A percentile compares a stretch with the other conserved stretches of the same genome.
Evolutionary conservation across 2,113 vertebrate genomes (phyloP).

Genomic region (Microcebus tavaratra): DNA sequence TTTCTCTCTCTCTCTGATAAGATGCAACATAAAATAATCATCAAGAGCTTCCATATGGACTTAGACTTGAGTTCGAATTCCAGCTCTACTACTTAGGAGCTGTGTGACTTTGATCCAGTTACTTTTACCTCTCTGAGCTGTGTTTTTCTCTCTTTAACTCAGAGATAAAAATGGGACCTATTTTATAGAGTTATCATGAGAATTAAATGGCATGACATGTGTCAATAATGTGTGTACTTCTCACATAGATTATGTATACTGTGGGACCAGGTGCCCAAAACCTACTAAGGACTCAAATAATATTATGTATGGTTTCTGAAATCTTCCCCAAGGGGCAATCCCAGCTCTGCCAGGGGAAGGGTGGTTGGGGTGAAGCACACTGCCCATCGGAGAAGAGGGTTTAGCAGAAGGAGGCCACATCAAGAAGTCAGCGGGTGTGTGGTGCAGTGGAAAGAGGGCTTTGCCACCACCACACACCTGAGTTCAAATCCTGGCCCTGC

Average conservation of each 20-base stretch:
- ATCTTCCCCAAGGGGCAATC: not conserved
- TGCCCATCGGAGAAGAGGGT: not conserved
- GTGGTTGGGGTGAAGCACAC: too few species aligned
- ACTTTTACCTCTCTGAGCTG: not conserved
- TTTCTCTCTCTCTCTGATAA: too few species aligned
- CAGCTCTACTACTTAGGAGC: not conserved
- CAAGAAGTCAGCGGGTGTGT: not conserved
- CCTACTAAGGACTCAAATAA: not conserved
- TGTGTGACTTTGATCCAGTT: not conserved
- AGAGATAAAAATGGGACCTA: not conserved
- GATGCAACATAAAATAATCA: not conserved
- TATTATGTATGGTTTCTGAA: too few species aligned
- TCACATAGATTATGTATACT: rapidly evolving
- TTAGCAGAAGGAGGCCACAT: not conserved
- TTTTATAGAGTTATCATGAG: not conserved
- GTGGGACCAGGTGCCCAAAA: not conserved
- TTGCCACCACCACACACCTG: not conserved
- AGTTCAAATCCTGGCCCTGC: not conserved
- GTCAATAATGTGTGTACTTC: not conserved
- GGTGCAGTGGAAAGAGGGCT: not conserved
- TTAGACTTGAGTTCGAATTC: not conserved
- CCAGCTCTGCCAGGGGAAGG: not conserved
- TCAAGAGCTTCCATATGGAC: not conserved
- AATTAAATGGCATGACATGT: not conserved
- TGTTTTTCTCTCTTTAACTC: not conserved